Evolutionary conservation across 2,113 vertebrate genomes (phyloP), one percentile per base, ranked within the genome.

Genomic region (Muntiacus muntjak): DNA sequence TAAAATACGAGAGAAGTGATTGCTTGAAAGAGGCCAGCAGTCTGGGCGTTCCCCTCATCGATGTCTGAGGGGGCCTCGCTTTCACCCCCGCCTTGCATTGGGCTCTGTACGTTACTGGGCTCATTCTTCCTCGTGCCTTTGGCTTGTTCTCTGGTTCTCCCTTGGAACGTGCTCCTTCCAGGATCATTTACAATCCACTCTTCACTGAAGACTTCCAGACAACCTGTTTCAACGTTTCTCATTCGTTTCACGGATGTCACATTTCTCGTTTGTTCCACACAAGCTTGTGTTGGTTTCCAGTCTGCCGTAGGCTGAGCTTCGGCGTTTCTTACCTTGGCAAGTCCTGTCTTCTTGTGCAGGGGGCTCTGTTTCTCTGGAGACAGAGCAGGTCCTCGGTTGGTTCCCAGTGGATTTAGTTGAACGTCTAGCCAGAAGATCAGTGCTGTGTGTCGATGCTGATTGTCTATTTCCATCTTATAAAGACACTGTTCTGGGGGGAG

Each of bases 191-290:
- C 9, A 15, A 40, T 40, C 45, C 16, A 1, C n/a, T n/a, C 86
- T 43, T 45, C n/a, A 10, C 87, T 1, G 7, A 26, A 6, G 23
- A 62, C 33, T 86, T n/a, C 57, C 2, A 6, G 43, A 25, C 17
- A 40, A 4, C 47, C 30, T 12, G 2, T 33, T 50, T 33, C 81
- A 8, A 0, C 21, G 7, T 1, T 25, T 52, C 50, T 64, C 7
- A 0, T 47, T n/a, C 8, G 2, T n/a, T 50, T 7, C 1, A 21
- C 0, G 21, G 3, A 4, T 13, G 1, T 13, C 13, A 2, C 15
- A 2, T 26, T 57, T 64, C 43, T 7, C 0, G 1, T 52, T 25
- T 8, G 57, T 16, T 52, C 33, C 10, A n/a, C 28, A 26, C 19
- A 3, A 25, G 47, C 57, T 13, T 1, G 26, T 15, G 36, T 10